phyloP scores from a whole-genome alignment of 2,113 vertebrate genomes.

The Rhea pennata region DNA sequence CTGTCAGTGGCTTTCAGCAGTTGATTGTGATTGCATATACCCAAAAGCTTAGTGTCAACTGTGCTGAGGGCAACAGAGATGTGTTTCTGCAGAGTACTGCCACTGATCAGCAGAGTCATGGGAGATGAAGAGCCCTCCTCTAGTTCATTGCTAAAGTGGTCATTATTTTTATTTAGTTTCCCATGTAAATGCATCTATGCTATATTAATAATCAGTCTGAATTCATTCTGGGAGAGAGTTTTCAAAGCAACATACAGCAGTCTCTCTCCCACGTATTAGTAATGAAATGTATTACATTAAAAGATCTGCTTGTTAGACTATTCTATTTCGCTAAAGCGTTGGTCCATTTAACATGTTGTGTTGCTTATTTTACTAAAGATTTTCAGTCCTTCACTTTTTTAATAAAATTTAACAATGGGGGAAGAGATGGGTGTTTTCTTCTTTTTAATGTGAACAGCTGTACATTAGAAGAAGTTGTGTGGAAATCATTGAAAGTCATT shows the following conservation, averaged over 20 bases:
- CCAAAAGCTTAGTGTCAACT: background rate
- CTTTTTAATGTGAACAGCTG: background rate
- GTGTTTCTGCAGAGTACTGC: background rate
- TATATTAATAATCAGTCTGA: slow-evolving; percentile 38
- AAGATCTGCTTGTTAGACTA: background rate
- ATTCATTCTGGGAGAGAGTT: slow-evolving; percentile 36
- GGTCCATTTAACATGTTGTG: background rate
- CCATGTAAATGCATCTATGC: background rate
- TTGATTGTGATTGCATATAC: background rate
- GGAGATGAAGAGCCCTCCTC: slow-evolving; percentile 20
- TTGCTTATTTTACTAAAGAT: background rate
- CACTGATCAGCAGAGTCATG: background rate
- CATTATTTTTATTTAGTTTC: slow-evolving; percentile 53
- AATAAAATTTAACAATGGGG: background rate
- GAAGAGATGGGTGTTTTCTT: background rate
- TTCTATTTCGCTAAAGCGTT: background rate
- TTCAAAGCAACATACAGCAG: background rate
- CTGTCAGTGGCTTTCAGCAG: background rate
- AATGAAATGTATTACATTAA: background rate
- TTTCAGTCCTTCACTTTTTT: background rate
- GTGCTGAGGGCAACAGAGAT: background rate
- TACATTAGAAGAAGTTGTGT: background rate
- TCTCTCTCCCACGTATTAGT: background rate
- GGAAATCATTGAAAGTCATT: background rate
- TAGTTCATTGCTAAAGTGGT: slow-evolving; percentile 35